phyloP scores from a whole-genome alignment of 2,888 invertebrate species.

The Lasioglossum pauxillum region DNA sequence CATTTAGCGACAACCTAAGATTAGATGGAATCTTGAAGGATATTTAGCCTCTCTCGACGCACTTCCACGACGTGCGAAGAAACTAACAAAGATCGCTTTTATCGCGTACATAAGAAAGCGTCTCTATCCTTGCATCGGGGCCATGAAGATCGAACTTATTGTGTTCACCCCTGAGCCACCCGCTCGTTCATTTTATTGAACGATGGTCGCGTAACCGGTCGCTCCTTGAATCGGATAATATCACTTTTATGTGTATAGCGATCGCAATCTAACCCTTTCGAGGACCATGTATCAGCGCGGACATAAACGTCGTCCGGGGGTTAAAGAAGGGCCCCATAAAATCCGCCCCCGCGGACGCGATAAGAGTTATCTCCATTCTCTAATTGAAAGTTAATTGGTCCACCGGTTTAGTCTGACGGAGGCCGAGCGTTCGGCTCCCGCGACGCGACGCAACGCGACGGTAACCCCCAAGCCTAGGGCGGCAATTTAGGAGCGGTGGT shows the following conservation, averaged over 20 bases:
- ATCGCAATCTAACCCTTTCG: slow-evolving; percentile 80
- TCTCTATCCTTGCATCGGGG: background rate
- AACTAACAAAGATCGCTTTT: background rate
- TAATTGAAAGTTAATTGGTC: slow-evolving; percentile 85
- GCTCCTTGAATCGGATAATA: slow-evolving; percentile 70
- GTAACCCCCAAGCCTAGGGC: slow-evolving; percentile 74
- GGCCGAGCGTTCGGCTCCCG: slow-evolving; percentile 46
- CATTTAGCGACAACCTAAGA: no score
- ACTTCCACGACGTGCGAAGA: background rate
- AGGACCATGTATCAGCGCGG: slow-evolving; percentile 78
- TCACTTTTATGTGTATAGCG: slow-evolving; percentile 69
- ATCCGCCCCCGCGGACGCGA: slow-evolving; percentile 81
- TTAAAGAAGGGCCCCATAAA: slow-evolving; percentile 83
- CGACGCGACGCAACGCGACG: background rate
- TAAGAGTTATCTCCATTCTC: slow-evolving; percentile 83
- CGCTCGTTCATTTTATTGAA: slow-evolving; percentile 8
- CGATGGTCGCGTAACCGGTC: slow-evolving; percentile 35
- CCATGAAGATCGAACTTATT: background rate
- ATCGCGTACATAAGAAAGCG: background rate
- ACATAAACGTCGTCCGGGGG: slow-evolving; percentile 78
- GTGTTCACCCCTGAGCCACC: background rate
- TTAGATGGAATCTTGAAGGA: no score
- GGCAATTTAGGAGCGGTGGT: slow-evolving; percentile 78
- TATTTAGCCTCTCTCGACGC: background rate
- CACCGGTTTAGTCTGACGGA: slow-evolving; percentile 77